Evolutionary conservation across 1,140 invertebrate genomes (phyloP).

Genomic region (Trichogramma pretiosum): DNA sequence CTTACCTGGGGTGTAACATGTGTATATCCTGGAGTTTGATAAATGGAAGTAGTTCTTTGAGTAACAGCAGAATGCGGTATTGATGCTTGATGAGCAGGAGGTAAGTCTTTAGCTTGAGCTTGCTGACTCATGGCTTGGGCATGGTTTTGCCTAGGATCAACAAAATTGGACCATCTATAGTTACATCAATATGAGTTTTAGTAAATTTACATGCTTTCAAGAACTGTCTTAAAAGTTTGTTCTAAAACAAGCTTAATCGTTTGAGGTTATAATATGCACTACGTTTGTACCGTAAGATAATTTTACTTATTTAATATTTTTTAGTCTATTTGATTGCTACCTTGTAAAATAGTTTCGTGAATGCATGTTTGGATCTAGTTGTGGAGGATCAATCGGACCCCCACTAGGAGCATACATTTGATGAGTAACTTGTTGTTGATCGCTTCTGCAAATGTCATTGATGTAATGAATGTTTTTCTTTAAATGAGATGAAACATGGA

Average conservation of each 20-base stretch:
- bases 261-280: not conserved
- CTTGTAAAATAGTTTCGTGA: conserved; percentile 41
- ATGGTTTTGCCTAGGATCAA: conserved; percentile 30
- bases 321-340: conserved; percentile 19
- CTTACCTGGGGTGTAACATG: conserved; percentile 34
- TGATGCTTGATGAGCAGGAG: conserved; percentile 43
- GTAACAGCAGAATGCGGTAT: conserved; percentile 35
- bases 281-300: not conserved
- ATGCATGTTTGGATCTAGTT: conserved; percentile 40
- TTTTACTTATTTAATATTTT: not conserved
- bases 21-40: conserved; percentile 31
- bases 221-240: no score
- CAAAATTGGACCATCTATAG: not conserved
- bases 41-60: conserved; percentile 30
- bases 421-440: conserved; percentile 39
- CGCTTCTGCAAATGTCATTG: conserved; percentile 35
- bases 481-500: not conserved
- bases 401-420: conserved; percentile 39
- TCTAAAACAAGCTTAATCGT: not conserved
- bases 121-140: conserved; percentile 35
- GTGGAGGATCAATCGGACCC: conserved; percentile 29
- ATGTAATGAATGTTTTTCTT: conserved; percentile 8
- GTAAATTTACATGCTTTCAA: no score
- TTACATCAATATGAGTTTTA: not conserved
- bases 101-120: conserved; percentile 33